Conservation (phyloP, 2,113 vertebrate species). For the Sus scrofa region T2T-Sscrofa CM000812.6:194070501-194071000, state of each 20-base stretch:
- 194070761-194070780: not conserved
- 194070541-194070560: too few species aligned
- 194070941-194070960: not conserved
- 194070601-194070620: too few species aligned
- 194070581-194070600: too few species aligned
- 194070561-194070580: too few species aligned
- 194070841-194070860: conserved; percentile 55
- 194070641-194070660: too few species aligned
- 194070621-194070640: too few species aligned
- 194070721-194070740: conserved; percentile 1
- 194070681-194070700: not conserved
- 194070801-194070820: conserved; percentile 52
- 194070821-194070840: conserved; percentile 14
- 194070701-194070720: conserved; percentile 29
- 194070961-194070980: conserved; percentile 19
- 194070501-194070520: too few species aligned
- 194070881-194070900: conserved; percentile 51
- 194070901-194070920: conserved; percentile 55
- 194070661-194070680: not conserved
- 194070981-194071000: not conserved
- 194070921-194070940: conserved; percentile 23
- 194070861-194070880: conserved; percentile 47
- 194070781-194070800: not conserved
- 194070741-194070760: not conserved
- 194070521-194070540: too few species aligned